phyloP scores from a whole-genome alignment of 2,888 invertebrate species.

The Octonoba sinensis region DNA sequence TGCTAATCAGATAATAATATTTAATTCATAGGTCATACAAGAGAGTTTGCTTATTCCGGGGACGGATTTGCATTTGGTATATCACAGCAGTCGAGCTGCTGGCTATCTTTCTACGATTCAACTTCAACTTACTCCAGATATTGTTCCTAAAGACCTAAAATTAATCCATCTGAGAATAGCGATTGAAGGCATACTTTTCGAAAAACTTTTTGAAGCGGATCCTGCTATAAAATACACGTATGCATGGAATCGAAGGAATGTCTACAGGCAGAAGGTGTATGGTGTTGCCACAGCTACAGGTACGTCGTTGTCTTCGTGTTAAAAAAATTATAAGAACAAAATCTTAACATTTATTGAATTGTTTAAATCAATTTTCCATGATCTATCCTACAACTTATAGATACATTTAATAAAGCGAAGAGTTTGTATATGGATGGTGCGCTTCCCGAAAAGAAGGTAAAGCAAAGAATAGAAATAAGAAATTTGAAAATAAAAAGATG shows the following conservation, averaged over 20 bases:
- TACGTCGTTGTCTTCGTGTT: slow-evolving; percentile 65
- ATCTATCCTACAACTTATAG: background rate
- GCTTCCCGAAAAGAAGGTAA: too few species aligned
- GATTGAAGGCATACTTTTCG: slow-evolving; percentile 92
- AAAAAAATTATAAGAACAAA: too few species aligned
- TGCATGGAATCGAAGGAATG: slow-evolving; percentile 98
- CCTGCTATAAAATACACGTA: slow-evolving; percentile 95
- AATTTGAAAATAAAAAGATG: too few species aligned
- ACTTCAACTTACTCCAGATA: slow-evolving; percentile 85
- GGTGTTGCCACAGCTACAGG: slow-evolving; percentile 73
- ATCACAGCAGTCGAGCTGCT: slow-evolving; percentile 93
- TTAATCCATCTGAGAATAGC: slow-evolving; percentile 86
- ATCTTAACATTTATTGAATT: background rate
- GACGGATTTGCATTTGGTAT: slow-evolving; percentile 91
- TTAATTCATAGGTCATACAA: slow-evolving; percentile 84
- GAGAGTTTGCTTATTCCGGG: slow-evolving; percentile 95
- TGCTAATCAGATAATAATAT: background rate
- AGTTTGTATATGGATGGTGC: too few species aligned
- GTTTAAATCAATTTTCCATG: background rate
- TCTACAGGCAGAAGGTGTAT: slow-evolving; percentile 77
- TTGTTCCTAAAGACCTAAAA: slow-evolving; percentile 84
- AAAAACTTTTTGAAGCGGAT: slow-evolving; percentile 94
- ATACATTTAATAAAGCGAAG: background rate
- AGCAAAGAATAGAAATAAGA: too few species aligned
- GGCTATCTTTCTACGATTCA: slow-evolving; percentile 95